phyloP scores from a whole-genome alignment of 2,888 invertebrate species.

The Sturmia bella region DNA sequence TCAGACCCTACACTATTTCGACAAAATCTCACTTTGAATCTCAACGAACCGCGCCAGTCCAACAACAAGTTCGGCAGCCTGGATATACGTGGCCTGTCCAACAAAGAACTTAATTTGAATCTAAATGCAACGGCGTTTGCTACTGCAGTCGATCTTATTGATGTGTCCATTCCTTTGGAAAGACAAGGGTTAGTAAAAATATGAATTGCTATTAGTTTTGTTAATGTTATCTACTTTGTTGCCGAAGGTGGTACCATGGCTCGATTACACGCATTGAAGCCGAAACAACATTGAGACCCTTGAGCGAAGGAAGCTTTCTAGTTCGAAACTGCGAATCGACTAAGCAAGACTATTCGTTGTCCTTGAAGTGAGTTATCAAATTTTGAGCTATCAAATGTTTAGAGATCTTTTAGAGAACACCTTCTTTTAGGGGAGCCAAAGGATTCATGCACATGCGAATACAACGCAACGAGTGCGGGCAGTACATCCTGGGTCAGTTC shows the following conservation, averaged over 20 bases:
- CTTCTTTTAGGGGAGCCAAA: slow-evolving; percentile 90
- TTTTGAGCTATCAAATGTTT: neutral
- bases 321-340: slow-evolving; percentile 97
- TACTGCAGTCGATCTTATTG: slow-evolving; percentile 89
- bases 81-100: slow-evolving; percentile 82
- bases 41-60: slow-evolving; percentile 83
- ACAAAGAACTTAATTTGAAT: slow-evolving; percentile 87
- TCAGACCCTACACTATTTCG: slow-evolving; percentile 84
- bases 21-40: slow-evolving; percentile 89
- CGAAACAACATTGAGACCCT: slow-evolving; percentile 91
- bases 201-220: neutral
- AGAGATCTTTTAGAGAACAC: neutral
- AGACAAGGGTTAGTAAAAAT: slow-evolving; percentile 89
- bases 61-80: slow-evolving; percentile 81
- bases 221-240: neutral
- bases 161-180: slow-evolving; percentile 91
- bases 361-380: slow-evolving; percentile 91
- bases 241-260: slow-evolving; percentile 95
- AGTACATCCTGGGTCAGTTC: slow-evolving; percentile 95
- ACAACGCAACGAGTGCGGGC: slow-evolving; percentile 89
- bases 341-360: slow-evolving; percentile 95
- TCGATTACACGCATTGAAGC: slow-evolving; percentile 95
- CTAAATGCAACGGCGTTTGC: slow-evolving; percentile 83
- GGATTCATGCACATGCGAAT: slow-evolving; percentile 99
- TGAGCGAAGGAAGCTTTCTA: slow-evolving; percentile 95